These are phyloP conservation scores for Botia almorhae DNA, from an alignment of 2,797 vertebrate genomes.

Conservation along the genomic window DNA sequence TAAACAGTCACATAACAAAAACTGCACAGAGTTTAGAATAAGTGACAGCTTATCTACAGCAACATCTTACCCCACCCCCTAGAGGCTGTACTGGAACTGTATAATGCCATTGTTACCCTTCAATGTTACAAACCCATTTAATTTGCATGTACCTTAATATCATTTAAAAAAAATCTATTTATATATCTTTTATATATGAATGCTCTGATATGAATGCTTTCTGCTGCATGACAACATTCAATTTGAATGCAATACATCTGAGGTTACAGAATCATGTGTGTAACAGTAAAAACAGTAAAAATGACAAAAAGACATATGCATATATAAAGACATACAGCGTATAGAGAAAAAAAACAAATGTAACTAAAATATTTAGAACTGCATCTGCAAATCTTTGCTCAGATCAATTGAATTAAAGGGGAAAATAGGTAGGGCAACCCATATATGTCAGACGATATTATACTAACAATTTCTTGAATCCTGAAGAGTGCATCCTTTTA, in stretches of 20 bases:
- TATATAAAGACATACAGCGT: neutral
- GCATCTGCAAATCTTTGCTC: neutral
- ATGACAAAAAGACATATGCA: neutral
- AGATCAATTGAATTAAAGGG: neutral
- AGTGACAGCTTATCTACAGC: no score
- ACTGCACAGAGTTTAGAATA: no score
- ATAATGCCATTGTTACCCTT: no score
- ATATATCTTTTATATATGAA: no score
- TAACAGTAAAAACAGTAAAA: constrained; percentile 6
- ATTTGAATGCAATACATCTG: neutral
- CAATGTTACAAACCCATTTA: no score
- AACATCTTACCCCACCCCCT: no score
- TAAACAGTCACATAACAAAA: no score
- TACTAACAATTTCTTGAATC: neutral
- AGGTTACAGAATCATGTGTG: neutral
- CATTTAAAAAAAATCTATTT: no score
- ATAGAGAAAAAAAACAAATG: neutral
- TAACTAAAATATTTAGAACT: neutral
- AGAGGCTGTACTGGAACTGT: no score
- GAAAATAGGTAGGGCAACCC: constrained; percentile 1
- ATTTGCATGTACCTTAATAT: no score
- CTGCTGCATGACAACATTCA: neutral
- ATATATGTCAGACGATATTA: neutral
- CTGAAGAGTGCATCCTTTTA: neutral
- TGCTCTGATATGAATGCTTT: neutral